phyloP scores from a whole-genome alignment of 2,888 invertebrate species.

The Plebejus argus region DNA sequence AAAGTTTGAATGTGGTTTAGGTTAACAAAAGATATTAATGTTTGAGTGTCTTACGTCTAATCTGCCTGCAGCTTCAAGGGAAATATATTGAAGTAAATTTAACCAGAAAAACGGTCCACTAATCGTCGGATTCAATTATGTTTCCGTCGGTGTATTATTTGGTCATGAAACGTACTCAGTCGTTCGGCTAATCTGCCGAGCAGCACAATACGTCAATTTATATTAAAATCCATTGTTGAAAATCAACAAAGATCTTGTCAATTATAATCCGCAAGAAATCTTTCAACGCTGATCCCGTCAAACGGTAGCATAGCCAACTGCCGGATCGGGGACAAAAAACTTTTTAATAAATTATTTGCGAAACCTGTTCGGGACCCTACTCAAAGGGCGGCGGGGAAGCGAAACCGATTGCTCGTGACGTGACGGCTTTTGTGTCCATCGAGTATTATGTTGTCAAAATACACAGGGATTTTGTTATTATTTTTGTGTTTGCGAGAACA shows the following conservation, averaged over 20 bases:
- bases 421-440: conserved; percentile 75
- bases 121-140: conserved; percentile 63
- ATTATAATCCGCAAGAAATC: conserved; percentile 76
- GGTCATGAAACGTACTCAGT: conserved; percentile 53
- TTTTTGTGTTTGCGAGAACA: conserved; percentile 79
- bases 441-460: conserved; percentile 81
- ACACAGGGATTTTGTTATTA: conserved; percentile 80
- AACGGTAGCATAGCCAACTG: conserved; percentile 73
- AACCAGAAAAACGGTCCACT: conserved; percentile 54
- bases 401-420: conserved; percentile 79
- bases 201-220: conserved; percentile 69
- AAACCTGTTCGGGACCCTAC: conserved; percentile 75
- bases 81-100: conserved; percentile 62
- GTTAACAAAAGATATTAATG: conserved; percentile 10
- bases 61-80: conserved; percentile 56
- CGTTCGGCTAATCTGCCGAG: conserved; percentile 68
- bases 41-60: conserved; percentile 52
- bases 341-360: conserved; percentile 76
- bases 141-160: conserved; percentile 57
- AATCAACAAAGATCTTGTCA: conserved; percentile 78
- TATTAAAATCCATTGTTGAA: conserved; percentile 68
- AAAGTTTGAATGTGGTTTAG: conserved; percentile 14
- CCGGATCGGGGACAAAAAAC: conserved; percentile 51
- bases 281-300: conserved; percentile 67
- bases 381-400: conserved; percentile 74